Evolutionary conservation across 2,797 vertebrate genomes (phyloP).

Genomic region (Diplodus sargus): DNA sequence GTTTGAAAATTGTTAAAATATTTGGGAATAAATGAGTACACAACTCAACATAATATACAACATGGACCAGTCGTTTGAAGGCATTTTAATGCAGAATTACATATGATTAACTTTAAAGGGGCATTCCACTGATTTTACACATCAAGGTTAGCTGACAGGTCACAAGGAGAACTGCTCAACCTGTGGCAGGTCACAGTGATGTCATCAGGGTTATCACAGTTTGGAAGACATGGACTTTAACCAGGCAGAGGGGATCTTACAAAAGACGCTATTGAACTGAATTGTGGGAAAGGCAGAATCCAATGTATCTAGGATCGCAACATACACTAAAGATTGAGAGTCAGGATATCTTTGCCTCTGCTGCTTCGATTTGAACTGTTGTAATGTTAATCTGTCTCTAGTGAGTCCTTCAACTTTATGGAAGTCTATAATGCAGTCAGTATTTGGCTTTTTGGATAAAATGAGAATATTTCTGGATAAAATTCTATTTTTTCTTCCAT

Average conservation of each 20-base stretch:
- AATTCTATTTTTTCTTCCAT: not conserved
- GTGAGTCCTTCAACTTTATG: not conserved
- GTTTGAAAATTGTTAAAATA: no score
- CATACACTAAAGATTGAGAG: not conserved
- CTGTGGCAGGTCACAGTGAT: not conserved
- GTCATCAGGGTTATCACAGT: not conserved
- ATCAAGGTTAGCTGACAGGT: constrained; percentile 4
- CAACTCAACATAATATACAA: no score
- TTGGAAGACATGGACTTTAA: not conserved
- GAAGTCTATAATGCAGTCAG: not conserved
- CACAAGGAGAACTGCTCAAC: not conserved
- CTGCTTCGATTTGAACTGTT: not conserved
- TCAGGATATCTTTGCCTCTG: not conserved
- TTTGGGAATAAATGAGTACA: no score
- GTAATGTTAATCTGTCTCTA: not conserved
- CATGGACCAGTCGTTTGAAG: no score
- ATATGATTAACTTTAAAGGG: not conserved
- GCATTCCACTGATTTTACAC: not conserved
- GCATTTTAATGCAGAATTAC: no score
- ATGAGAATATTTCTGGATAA: not conserved
- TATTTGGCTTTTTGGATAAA: not conserved
- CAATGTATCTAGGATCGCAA: no score
- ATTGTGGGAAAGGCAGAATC: not conserved
- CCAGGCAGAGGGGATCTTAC: not conserved
- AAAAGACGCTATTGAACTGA: not conserved